Evolutionary conservation across 2,113 vertebrate genomes (phyloP).

Genomic region (Eulemur rufifrons): DNA sequence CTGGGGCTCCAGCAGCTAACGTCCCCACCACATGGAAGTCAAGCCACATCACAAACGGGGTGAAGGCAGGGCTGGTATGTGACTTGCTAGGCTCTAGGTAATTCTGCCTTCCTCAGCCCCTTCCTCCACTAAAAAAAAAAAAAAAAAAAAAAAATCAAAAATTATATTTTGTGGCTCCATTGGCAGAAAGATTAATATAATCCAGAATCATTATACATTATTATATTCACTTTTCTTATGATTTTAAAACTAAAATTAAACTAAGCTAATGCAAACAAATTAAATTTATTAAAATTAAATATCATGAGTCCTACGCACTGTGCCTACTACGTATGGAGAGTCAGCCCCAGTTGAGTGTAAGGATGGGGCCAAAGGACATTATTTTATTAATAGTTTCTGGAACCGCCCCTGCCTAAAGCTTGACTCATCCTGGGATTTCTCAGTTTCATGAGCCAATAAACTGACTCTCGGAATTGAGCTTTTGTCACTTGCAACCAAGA

Average conservation of each 20-base stretch:
- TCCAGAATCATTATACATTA: not conserved
- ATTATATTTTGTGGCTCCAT: not conserved
- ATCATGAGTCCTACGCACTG: not conserved
- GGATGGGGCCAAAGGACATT: not conserved
- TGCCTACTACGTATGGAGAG: not conserved
- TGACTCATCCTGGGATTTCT: not conserved
- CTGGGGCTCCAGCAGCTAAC: not conserved
- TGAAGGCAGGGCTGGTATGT: not conserved
- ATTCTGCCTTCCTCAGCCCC: not conserved
- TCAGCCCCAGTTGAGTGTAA: not conserved
- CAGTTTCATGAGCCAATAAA: not conserved
- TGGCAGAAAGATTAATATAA: not conserved
- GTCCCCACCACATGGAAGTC: not conserved
- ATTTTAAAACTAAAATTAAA: constrained; percentile 40
- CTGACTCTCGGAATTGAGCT: not conserved
- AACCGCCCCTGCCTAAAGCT: not conserved
- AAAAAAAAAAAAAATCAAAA: not conserved
- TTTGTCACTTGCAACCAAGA: not conserved
- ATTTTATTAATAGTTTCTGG: not conserved
- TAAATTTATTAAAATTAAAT: not conserved
- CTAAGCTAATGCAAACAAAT: not conserved
- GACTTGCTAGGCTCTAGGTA: not conserved
- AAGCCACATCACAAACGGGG: not conserved
- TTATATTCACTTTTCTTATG: not conserved
- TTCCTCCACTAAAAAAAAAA: not conserved